Conservation (phyloP, 2,888 invertebrate genomes). For the Agrenia bidenticulata region DNA sequence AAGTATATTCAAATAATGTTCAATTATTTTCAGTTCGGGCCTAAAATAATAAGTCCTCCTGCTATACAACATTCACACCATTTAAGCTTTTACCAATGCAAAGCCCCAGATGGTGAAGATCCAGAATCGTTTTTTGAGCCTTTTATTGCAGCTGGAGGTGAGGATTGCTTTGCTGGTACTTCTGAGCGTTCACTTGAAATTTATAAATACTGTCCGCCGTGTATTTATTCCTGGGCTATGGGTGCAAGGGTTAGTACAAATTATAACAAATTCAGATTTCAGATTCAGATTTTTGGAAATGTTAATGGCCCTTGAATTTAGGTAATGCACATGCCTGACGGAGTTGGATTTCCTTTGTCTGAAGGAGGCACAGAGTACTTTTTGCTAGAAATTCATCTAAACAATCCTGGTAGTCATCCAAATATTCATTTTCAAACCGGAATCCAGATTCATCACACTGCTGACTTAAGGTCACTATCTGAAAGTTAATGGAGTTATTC, state of each 20-base stretch:
- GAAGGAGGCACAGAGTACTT: slow-evolving; percentile 61
- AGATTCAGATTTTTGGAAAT: no score
- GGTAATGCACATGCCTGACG: slow-evolving; percentile 76
- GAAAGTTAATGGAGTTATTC: no score
- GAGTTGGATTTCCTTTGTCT: slow-evolving; percentile 78
- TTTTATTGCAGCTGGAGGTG: not conserved
- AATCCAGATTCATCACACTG: slow-evolving; percentile 74
- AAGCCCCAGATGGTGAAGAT: slow-evolving; percentile 19
- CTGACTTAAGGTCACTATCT: no score
- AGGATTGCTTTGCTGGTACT: not conserved
- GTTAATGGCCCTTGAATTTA: no score
- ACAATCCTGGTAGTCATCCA: slow-evolving; percentile 62
- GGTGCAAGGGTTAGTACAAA: no score
- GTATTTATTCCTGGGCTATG: slow-evolving; percentile 11
- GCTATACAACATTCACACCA: slow-evolving; percentile 14
- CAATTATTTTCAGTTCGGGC: slow-evolving; percentile 10
- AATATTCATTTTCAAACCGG: slow-evolving; percentile 67
- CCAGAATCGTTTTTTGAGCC: slow-evolving; percentile 15
- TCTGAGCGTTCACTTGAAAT: no score
- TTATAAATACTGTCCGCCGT: no score
- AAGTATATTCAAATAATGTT: no score
- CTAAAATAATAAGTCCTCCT: not conserved
- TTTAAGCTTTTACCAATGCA: slow-evolving; percentile 10
- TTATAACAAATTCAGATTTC: no score
- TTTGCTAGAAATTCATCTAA: slow-evolving; percentile 88